Base-by-base conservation (phyloP, 2,113 vertebrate species). In the Anoplopoma fimbria region DNA sequence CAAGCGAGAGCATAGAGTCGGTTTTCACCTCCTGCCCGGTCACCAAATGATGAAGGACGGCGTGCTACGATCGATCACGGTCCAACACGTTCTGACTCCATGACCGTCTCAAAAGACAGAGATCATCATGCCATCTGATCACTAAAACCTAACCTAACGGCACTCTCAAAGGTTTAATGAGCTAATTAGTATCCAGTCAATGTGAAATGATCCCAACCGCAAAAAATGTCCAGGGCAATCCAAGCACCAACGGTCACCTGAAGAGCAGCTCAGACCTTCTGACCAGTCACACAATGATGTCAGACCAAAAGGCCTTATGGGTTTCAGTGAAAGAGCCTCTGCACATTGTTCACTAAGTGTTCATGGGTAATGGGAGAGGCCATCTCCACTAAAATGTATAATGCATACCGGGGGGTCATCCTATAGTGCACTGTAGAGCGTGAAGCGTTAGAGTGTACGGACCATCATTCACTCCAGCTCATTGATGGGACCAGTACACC, bases 321-420 rank as follows among this genome's bases (percentile, higher is more conserved):
- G 62, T 71, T 63, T 67, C 45, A 34, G 49, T 69, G 36, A 76
- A 69, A 79, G 67, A 84, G 70, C 27, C 49, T 72, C 19, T 42
- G 40, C 53, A 51, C 58, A 65, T 74, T 81, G 70, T 87, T 77
- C 53, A 63, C 78, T 71, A 68, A 82, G 81, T 89, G 85, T 82
- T 64, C 31, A 45, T 36, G 40, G 34, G 6, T 9, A 62, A 77
- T 40, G 15, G 58, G 36, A 77, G n/a, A 62, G 55, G 31, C 73
- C 60, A 49, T 60, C 25, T 75, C 69, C 57, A 61, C 27, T 21
- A 42, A 17, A 47, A 83, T 83, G 79, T 85, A 78, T 86, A 90
- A 90, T 89, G 75, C 79, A 87, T 81, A n/a, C 58, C n/a, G n/a
- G 65, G 75, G 61, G 77, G 47, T 71, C 75, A 45, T 61, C 49